Evolutionary conservation across 2,797 vertebrate species (phyloP), one percentile per base, ranked within the genome.

Genomic region (Pagetopsis macropterus): DNA sequence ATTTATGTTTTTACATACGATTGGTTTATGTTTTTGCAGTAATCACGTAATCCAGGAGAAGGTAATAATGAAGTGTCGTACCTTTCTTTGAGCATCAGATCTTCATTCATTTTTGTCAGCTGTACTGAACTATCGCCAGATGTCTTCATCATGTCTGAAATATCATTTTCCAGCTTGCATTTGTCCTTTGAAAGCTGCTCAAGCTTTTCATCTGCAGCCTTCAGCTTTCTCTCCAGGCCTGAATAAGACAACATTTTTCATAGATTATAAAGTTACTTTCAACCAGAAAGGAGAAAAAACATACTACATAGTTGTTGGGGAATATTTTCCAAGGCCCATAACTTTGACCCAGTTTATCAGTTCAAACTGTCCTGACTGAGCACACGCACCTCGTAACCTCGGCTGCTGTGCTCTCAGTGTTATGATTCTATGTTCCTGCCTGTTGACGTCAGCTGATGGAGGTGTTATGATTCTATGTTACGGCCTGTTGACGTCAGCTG

Each of bases 111-210:
- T 88, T 94, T 97, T 0, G 93, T 96, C 51, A 99, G 91, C 87
- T 98, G 97, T 70, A 92, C 93, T 75, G 98, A 99, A 91, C 92
- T 97, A 84, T 99, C 96, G 64, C 98, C 98, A 2, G 98, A 98
- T 5, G 97, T 96, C 82, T 94, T 97, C 87, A 98, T 97, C 92
- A 98, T 96, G 70, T 98, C 96, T 15, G 94, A 94, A 70, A 99
- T 96, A 72, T 98, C 93, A 2, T 94, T 95, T 89, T 99, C 96
- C 65, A 99, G 90, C 77, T 97, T 98, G 85, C 78, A 84, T 92
- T 99, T 99, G 45, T 95, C 96, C 64, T 96, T 95, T 3, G 89
- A 82, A 72, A 99, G 88, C 72, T 96, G 95, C 40, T 95, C 94
- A 51, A 96, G 92, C 72, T 93, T 96, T 81, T 97, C 96, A 75